Evolutionary conservation across 2,888 invertebrate genomes (phyloP), one percentile per base, ranked within the genome.

Genomic region (Lycophotia porphyrea): DNA sequence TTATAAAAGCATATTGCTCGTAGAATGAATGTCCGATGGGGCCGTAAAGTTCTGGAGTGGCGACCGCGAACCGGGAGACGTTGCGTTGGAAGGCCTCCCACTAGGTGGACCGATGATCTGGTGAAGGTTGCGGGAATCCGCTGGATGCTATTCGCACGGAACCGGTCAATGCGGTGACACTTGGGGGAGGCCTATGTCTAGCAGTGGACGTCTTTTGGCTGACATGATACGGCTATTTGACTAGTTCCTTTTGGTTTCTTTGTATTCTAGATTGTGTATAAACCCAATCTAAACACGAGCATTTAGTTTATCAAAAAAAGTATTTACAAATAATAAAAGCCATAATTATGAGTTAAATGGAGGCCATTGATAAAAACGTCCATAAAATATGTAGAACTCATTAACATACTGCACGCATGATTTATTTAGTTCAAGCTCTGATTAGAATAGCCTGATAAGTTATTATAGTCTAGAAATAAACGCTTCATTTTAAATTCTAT

Each of bases 361-460:
- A 27, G 11, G 11, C 34, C 1, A 36, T 18, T 47, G 4, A 27
- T 24, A 27, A 9, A 72, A 44, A 34, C 24, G n/a, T 18, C 1
- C 13, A 11, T 47, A 0, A 1, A n/a, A 73, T n/a, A n/a, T n/a
- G 31, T 31, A 18, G 31, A 49, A 49, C n/a, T n/a, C 31, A 74
- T 42, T 42, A 63, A 21, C 61, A 63, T 24, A 42, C 42, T 42
- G 52, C 36, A 44, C 44, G 42, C 34, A 8, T 63, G 24, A 31
- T 75, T 75, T 65, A 75, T 39, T 65, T 47, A 47, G 3, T 52
- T 18, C 52, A 74, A 34, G n/a, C 2, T 42, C 13, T 8, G 42
- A 52, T 52, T 44, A 52, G 0, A 67, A 39, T 52, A 18, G 13
- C 1, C 18, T n/a, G 36, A 58, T 75, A 65, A 39, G 13, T 44